Percentiles rank a stretch among this genome's conserved stretches.
These are phyloP conservation scores for Nothocercus nigrocapillus DNA, from an alignment of 2,113 vertebrate genomes.

Conservation along the genomic window DNA sequence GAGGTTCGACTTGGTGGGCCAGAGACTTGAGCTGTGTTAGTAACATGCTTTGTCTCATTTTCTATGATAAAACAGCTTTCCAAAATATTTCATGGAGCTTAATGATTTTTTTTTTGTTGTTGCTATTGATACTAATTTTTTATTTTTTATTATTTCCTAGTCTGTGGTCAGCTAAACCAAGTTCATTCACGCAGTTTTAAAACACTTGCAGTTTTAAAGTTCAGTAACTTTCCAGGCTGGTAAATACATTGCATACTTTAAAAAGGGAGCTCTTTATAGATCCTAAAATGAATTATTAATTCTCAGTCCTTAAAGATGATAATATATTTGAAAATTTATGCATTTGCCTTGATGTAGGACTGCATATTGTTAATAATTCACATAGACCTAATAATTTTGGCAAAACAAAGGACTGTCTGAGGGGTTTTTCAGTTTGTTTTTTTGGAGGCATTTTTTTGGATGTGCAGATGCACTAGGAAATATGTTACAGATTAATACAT, in stretches of 20 bases:
- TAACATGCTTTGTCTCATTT: not conserved
- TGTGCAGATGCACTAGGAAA: not conserved
- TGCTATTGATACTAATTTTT: not conserved
- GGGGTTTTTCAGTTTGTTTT: no score
- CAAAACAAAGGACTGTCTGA: no score
- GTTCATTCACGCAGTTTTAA: not conserved
- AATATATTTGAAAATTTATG: not conserved
- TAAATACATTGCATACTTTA: not conserved
- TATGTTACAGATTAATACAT: not conserved
- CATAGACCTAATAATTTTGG: no score
- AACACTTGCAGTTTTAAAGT: not conserved
- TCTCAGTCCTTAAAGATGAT: not conserved
- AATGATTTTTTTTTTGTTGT: not conserved
- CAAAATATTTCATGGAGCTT: not conserved
- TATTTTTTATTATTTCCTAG: not conserved
- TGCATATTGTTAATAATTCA: no score
- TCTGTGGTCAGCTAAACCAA: not conserved
- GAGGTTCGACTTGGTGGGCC: not conserved
- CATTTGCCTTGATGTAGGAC: no score
- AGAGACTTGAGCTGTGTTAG: not conserved
- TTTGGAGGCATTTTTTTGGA: not conserved
- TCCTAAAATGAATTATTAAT: not conserved
- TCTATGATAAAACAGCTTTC: not conserved
- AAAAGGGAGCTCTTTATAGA: not conserved
- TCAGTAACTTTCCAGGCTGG: not conserved